A percentile compares a stretch with the other conserved stretches of the same genome.
phyloP scores from a whole-genome alignment of 1,140 invertebrate genomes.

The Augochlora pura region DNA sequence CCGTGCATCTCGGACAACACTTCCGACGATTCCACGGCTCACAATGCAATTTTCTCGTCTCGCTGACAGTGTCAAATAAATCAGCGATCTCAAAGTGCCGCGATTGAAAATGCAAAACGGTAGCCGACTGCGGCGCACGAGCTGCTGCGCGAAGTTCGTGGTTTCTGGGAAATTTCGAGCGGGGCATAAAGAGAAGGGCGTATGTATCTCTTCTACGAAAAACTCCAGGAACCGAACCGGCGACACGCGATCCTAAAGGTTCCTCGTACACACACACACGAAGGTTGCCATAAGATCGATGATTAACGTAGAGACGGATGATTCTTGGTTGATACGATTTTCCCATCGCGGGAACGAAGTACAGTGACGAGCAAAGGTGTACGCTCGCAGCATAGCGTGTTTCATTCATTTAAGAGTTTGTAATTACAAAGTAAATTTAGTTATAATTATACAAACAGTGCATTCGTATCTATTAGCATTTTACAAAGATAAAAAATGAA shows the following conservation, averaged over 20 bases:
- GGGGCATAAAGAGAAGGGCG: background rate
- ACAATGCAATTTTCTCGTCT: background rate
- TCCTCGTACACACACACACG: background rate
- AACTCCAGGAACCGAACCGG: background rate
- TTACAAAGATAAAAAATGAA: too few species aligned
- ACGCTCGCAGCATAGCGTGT: too few species aligned
- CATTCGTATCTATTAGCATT: too few species aligned
- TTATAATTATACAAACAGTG: too few species aligned
- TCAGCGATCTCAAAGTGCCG: slow-evolving; percentile 4
- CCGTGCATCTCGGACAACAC: too few species aligned
- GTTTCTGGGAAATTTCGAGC: background rate
- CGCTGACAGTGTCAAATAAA: slow-evolving; percentile 38
- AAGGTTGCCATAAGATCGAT: background rate
- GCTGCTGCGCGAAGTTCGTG: too few species aligned
- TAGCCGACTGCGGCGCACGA: background rate
- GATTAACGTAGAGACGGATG: background rate
- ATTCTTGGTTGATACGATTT: background rate
- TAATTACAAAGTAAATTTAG: too few species aligned
- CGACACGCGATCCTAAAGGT: background rate
- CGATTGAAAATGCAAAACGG: slow-evolving; percentile 33
- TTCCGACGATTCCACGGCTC: too few species aligned
- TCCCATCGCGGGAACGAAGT: too few species aligned
- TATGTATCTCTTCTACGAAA: background rate
- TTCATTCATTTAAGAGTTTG: too few species aligned
- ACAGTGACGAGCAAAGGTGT: too few species aligned